Evolutionary conservation across 1,140 invertebrate genomes (phyloP).

Genomic region (Ephestia elutella): DNA sequence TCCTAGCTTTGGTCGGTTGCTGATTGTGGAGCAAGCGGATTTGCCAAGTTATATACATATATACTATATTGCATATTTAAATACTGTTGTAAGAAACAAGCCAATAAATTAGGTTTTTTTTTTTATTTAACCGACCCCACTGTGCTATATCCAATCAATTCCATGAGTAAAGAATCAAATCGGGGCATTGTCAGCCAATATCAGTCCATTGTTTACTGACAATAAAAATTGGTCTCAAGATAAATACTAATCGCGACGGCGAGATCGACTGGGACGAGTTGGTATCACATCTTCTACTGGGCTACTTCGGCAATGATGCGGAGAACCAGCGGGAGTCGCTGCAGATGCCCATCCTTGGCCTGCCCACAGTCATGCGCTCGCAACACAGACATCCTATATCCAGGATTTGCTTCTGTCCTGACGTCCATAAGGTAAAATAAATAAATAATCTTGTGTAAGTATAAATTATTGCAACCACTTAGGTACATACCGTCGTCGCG

Average conservation of each 20-base stretch:
- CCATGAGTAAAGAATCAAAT: too few species aligned
- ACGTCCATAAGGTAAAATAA: slow-evolving; percentile 64
- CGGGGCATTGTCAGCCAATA: too few species aligned
- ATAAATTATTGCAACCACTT: too few species aligned
- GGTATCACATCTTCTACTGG: slow-evolving; percentile 79
- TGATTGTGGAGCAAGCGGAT: too few species aligned
- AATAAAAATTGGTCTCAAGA: slow-evolving; percentile 29
- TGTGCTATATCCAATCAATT: too few species aligned
- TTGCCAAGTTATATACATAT: too few species aligned
- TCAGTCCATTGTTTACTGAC: neutral
- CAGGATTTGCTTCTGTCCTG: slow-evolving; percentile 76
- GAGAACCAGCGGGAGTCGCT: slow-evolving; percentile 74
- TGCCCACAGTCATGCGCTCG: slow-evolving; percentile 75
- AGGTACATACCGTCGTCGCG: too few species aligned
- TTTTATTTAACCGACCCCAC: too few species aligned
- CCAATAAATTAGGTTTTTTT: too few species aligned
- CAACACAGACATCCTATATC: slow-evolving; percentile 78
- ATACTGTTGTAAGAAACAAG: too few species aligned
- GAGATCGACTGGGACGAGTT: slow-evolving; percentile 80
- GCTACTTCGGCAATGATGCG: slow-evolving; percentile 78
- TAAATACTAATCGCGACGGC: slow-evolving; percentile 74
- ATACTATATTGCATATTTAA: too few species aligned
- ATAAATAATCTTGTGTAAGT: neutral
- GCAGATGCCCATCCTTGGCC: slow-evolving; percentile 75
- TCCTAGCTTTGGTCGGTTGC: too few species aligned